Percentiles rank a stretch among this genome's conserved stretches.
These are phyloP conservation scores for Tortrix viridana DNA, from an alignment of 2,888 invertebrate genomes.

Conservation along the genomic window DNA sequence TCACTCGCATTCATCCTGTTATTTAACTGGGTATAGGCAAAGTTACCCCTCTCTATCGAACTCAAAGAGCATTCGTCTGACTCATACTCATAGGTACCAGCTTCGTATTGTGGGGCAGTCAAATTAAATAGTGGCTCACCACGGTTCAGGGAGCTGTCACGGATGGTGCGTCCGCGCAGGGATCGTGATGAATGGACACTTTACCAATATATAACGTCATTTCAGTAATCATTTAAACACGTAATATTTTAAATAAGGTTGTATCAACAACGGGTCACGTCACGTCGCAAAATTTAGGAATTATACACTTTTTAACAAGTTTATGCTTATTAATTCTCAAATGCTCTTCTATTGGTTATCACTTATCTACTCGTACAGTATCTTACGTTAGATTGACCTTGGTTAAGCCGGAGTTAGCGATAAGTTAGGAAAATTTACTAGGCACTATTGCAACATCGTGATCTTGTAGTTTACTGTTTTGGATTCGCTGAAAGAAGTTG, in stretches of 20 bases:
- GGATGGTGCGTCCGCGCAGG: slow-evolving; percentile 62
- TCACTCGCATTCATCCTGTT: too few relatives aligned
- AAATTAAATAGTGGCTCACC: slow-evolving; percentile 53
- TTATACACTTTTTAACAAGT: too few relatives aligned
- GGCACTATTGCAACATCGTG: slow-evolving; percentile 17
- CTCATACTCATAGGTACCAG: neutral
- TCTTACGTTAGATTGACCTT: slow-evolving; percentile 24
- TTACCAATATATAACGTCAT: neutral
- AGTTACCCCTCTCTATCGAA: neutral
- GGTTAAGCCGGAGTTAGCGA: slow-evolving; percentile 32
- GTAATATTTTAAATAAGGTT: too few relatives aligned
- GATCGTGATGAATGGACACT: slow-evolving; percentile 8
- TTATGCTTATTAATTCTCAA: too few relatives aligned
- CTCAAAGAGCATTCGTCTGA: neutral
- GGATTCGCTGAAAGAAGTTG: neutral
- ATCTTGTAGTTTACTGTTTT: neutral
- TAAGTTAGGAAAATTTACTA: slow-evolving; percentile 26
- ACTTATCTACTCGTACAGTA: neutral
- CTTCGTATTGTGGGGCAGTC: slow-evolving; percentile 20
- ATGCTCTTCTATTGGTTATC: too few relatives aligned
- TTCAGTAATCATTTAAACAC: neutral
- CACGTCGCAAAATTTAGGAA: too few relatives aligned
- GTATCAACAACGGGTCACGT: too few relatives aligned
- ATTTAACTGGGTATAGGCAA: too few relatives aligned
- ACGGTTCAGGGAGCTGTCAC: slow-evolving; percentile 75